phyloP scores from a whole-genome alignment of 2,888 invertebrate genomes.

The Meteorus colon region DNA sequence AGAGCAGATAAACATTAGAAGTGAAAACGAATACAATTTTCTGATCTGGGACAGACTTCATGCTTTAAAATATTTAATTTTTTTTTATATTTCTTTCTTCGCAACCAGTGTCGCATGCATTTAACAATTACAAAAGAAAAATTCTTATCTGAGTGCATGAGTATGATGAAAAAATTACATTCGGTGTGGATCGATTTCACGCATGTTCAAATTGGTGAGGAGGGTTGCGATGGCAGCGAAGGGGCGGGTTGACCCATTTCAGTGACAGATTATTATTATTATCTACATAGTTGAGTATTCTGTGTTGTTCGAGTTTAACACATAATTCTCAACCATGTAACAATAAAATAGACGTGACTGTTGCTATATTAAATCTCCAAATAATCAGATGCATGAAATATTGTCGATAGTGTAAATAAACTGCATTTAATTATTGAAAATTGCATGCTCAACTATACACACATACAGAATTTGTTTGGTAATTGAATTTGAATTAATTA shows the following conservation, averaged over 20 bases:
- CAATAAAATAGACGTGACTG: too few relatives aligned
- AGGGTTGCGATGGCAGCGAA: not conserved
- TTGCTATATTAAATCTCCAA: too few relatives aligned
- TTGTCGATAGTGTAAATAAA: too few relatives aligned
- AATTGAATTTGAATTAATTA: slow-evolving; percentile 18
- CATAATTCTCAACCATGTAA: too few relatives aligned
- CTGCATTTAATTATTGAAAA: too few relatives aligned
- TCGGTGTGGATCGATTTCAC: not conserved
- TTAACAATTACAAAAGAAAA: not conserved
- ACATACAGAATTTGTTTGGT: not conserved
- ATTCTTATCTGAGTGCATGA: slow-evolving; percentile 39
- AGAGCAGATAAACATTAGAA: not conserved
- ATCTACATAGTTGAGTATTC: not conserved
- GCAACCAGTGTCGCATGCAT: not conserved
- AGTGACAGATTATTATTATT: slow-evolving; percentile 15
- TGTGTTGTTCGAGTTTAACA: not conserved
- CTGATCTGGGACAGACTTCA: slow-evolving; percentile 69
- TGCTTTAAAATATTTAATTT: slow-evolving; percentile 42
- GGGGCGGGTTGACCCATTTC: not conserved
- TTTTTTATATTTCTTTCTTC: not conserved
- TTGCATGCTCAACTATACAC: not conserved
- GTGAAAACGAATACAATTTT: slow-evolving; percentile 27
- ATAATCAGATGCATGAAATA: too few relatives aligned
- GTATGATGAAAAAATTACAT: not conserved
- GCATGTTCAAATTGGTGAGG: not conserved